Evolutionary conservation across 2,113 vertebrate genomes (phyloP), one percentile per base, ranked within the genome.

Genomic region (Phodopus roborovskii): DNA sequence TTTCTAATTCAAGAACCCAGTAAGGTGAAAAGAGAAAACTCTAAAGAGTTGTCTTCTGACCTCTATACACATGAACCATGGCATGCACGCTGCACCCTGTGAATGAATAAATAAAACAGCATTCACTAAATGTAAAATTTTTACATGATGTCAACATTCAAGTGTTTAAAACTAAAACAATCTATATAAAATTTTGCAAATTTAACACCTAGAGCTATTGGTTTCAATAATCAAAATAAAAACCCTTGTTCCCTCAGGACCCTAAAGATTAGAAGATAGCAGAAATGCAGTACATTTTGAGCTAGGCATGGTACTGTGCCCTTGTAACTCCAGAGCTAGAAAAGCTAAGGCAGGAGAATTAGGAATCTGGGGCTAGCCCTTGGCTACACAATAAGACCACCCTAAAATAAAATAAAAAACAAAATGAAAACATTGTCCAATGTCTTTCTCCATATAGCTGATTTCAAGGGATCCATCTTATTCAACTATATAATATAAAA

Each of bases 151-250:
- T 9, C 16, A 60, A 48, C 50, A 92, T 11, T 50, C 22, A 88
- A 50, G 83, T 56, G 42, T 1, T 2, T 66, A 88, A 90, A 96
- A 84, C 12, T 24, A 20, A 92, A 92, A 89, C 70, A 87, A 7
- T 74, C 93, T 60, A n/a, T 13, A 15, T 39, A 82, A 82, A 22
- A 89, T 24, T 77, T 92, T 64, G 78, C 39, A 92, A 64, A 82
- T 12, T 84, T 73, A 92, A 88, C 74, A 36, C 9, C 92, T 73
- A 90, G 53, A 36, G 48, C 74, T 92, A 62, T 60, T 9, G 45
- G 13, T 19, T 73, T 94, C 88, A 95, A 86, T 12, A 48, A 53
- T 66, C 85, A 84, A 88, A 90, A 84, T 83, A 66, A 60, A 94
- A 88, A 77, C 1, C 95, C 33, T 6, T 78, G 9, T 68, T 92